Conservation (phyloP, 2,113 vertebrate genomes). For the human region GRCh38 chr4:41572001-41572500, state of each 20-base stretch:
- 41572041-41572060: not conserved
- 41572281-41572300: not conserved
- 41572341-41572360: not conserved
- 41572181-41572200: not conserved
- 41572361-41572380: not conserved
- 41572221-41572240: not conserved
- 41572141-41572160: not conserved
- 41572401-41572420: not conserved
- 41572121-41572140: not conserved
- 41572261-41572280: not conserved
- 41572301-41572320: not conserved
- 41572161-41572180: not conserved
- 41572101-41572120: not conserved
- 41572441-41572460: slow-evolving; percentile 14
- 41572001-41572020: not conserved
- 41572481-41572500: not conserved
- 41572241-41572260: not conserved
- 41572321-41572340: not conserved
- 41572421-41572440: slow-evolving; percentile 23
- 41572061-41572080: not conserved
- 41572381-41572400: not conserved
- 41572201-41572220: not conserved
- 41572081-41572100: not conserved
- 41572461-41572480: slow-evolving; percentile 21
- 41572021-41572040: not conserved